These are phyloP conservation scores for Xestia rhomboidea DNA, from an alignment of 2,888 invertebrate species.

Conservation along the genomic window DNA sequence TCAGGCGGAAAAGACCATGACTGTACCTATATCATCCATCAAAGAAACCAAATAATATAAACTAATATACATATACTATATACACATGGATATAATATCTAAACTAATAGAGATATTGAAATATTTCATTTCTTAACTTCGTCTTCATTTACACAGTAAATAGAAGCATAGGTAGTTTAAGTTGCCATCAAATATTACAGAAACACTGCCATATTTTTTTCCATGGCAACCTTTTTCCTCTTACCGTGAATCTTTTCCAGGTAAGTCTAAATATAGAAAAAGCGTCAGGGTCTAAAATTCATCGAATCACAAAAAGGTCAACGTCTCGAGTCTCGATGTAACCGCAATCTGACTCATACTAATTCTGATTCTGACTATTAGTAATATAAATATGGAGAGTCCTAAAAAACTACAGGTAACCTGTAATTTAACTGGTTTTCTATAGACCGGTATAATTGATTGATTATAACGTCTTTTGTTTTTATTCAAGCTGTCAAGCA, in stretches of 20 bases:
- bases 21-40: background rate
- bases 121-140: background rate
- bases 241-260: constrained; percentile 39
- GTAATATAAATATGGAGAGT: constrained; percentile 6
- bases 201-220: background rate
- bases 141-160: background rate
- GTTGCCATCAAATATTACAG: constrained; percentile 9
- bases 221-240: constrained; percentile 11
- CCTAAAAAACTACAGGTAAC: constrained; percentile 48
- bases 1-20: no score
- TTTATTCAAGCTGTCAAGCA: constrained; percentile 22
- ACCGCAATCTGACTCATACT: constrained; percentile 57
- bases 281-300: constrained; percentile 32
- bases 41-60: background rate
- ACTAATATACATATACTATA: no score
- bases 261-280: constrained; percentile 48
- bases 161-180: background rate
- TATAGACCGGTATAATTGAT: constrained; percentile 30
- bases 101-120: background rate
- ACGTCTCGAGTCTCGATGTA: constrained; percentile 48
- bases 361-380: constrained; percentile 46
- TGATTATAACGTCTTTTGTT: constrained; percentile 50
- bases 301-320: constrained; percentile 61
- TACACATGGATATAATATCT: no score
- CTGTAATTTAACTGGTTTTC: constrained; percentile 25